These are phyloP conservation scores for Alca torda DNA, from an alignment of 2,797 vertebrate species.

Conservation along the genomic window DNA sequence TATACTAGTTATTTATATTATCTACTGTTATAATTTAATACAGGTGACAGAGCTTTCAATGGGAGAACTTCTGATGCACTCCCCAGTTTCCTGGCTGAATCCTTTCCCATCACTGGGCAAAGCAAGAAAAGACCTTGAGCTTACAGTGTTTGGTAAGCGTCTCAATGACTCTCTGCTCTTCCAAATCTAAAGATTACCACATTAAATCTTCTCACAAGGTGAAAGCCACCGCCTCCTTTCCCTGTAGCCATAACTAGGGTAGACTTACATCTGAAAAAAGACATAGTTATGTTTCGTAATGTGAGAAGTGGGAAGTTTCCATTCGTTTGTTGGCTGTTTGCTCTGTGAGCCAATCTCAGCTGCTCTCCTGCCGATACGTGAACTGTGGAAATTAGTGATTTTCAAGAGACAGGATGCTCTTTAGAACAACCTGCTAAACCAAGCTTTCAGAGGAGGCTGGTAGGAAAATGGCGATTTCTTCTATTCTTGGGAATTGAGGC, in stretches of 20 bases:
- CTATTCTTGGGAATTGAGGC: not conserved
- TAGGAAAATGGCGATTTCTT: not conserved
- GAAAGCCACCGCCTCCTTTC: not conserved
- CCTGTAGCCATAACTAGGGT: not conserved
- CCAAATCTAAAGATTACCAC: not conserved
- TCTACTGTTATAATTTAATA: not conserved
- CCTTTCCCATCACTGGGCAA: constrained; percentile 90
- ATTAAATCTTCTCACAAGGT: not conserved
- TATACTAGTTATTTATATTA: not conserved
- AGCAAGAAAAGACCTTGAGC: constrained; percentile 92
- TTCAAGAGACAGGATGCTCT: not conserved
- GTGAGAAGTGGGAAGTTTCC: not conserved
- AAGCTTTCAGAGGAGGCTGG: not conserved
- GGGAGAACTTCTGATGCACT: constrained; percentile 97
- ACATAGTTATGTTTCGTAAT: not conserved
- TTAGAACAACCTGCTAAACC: not conserved
- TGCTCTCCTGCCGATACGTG: not conserved
- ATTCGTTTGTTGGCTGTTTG: not conserved
- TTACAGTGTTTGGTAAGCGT: constrained; percentile 92
- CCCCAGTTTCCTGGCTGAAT: constrained; percentile 92
- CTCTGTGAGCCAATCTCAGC: not conserved
- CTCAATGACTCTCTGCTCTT: not conserved
- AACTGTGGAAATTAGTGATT: not conserved
- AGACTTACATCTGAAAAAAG: not conserved
- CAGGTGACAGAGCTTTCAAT: constrained; percentile 98